Percentiles rank a stretch among this genome's conserved stretches.
phyloP scores from a whole-genome alignment of 2,797 vertebrate species.

The Poeciliopsis presidionis region DNA sequence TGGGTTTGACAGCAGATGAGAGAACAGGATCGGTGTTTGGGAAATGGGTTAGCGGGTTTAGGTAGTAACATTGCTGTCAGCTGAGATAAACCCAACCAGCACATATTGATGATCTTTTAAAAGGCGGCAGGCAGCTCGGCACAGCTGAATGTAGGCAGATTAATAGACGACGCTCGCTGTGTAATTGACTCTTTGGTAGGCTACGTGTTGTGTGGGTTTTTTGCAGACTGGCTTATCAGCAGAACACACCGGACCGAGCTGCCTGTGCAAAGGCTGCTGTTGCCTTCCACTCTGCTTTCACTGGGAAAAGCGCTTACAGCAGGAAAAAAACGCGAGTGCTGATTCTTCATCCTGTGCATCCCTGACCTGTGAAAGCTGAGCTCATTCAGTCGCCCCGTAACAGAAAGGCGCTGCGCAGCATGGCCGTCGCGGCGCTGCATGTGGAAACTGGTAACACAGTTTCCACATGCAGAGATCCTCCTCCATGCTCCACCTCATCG shows the following conservation, averaged over 20 bases:
- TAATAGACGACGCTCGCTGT: constrained; percentile 59
- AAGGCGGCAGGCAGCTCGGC: constrained; percentile 63
- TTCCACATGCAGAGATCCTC: constrained; percentile 70
- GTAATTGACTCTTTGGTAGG: constrained; percentile 72
- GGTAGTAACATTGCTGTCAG: constrained; percentile 63
- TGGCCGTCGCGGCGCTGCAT: constrained; percentile 55
- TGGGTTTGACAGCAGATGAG: constrained; percentile 74
- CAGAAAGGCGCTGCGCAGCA: constrained; percentile 74
- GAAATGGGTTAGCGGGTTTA: constrained; percentile 75
- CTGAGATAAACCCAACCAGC: constrained; percentile 57
- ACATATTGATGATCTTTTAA: constrained; percentile 66
- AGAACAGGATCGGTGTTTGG: constrained; percentile 68
- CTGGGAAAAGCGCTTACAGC: constrained; percentile 83
- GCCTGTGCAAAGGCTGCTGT: constrained; percentile 68
- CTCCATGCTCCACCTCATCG: constrained; percentile 44
- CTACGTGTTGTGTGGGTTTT: constrained; percentile 62
- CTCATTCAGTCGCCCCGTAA: constrained; percentile 78
- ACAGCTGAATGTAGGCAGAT: constrained; percentile 42
- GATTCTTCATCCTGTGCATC: constrained; percentile 82
- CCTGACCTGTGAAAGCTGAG: constrained; percentile 83
- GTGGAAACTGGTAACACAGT: constrained; percentile 65
- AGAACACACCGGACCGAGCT: constrained; percentile 71
- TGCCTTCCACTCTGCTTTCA: constrained; percentile 79
- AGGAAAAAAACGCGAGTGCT: constrained; percentile 81
- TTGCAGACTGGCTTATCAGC: constrained; percentile 78